phyloP scores from a whole-genome alignment of 53 echinoderm and acorn worm genomes.

The Stichopus horrens region DNA sequence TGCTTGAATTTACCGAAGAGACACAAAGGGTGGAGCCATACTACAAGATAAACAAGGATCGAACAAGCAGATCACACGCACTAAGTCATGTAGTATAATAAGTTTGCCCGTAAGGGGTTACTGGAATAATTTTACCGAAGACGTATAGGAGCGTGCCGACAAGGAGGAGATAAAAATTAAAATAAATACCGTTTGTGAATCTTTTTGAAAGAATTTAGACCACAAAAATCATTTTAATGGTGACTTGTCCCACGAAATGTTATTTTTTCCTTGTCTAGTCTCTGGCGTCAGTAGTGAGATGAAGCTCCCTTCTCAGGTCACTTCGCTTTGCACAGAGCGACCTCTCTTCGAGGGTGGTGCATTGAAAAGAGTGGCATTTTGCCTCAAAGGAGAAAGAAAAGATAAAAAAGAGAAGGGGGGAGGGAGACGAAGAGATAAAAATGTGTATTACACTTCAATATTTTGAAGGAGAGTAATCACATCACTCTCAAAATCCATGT shows the following conservation, averaged over 20 bases:
- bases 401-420: neutral
- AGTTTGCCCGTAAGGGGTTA: conserved; percentile 29
- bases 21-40: conserved; percentile 11
- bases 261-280: conserved; percentile 21
- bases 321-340: neutral
- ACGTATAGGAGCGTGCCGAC: neutral
- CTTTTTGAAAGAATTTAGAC: conserved; percentile 17
- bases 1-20: conserved; percentile 17
- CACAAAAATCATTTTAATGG: conserved; percentile 34
- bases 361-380: neutral
- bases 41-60: neutral
- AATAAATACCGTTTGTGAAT: conserved; percentile 42
- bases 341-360: conserved; percentile 1
- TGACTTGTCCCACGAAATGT: conserved; percentile 19
- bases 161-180: conserved; percentile 32
- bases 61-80: neutral
- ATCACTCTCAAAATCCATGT: conserved; percentile 6
- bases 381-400: conserved; percentile 10
- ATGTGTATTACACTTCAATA: neutral
- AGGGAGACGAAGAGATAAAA: neutral
- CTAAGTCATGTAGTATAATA: neutral
- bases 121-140: too few relatives aligned
- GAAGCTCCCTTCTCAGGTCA: conserved; percentile 4
- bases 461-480: neutral
- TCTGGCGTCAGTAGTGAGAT: conserved; percentile 12